Evolutionary conservation across 2,113 vertebrate species (phyloP), one percentile per base, ranked within the genome.

Genomic region (Siniperca knerii): DNA sequence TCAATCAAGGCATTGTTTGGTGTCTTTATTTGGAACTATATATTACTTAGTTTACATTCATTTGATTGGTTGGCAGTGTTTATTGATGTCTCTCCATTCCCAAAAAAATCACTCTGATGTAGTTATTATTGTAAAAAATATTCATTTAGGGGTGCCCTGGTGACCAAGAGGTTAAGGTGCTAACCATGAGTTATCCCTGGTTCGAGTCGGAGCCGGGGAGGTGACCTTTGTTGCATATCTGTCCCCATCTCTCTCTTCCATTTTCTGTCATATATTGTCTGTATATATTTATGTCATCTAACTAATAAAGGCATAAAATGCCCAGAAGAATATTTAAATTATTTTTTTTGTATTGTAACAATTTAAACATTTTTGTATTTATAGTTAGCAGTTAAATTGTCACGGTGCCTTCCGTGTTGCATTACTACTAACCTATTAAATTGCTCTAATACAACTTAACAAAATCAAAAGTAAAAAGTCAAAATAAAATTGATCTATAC

Each of bases 401-500:
- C 16, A 70, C 10, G 42, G 10, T 62, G 4, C 16, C 20, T 65
- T 37, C 2, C 11, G 3, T 64, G 67, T 4, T 35, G 16, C 23
- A 65, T 75, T 6, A 42, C 11, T 3, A 69, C 77, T 81, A 78
- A 81, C 55, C 3, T 70, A 15, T 4, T 55, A 7, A 64, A 55
- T 15, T 65, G 4, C 6, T 77, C 54, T 83, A 79, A 80, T 21
- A 46, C 4, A 68, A 52, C 8, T 68, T 6, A 68, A 29, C 6
- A 0, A 57, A 76, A 61, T 25, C 4, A 8, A 23, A 44, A 46
- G 2, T 8, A 8, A 25, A 33, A 76, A 46, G 46, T 18, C 6
- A 1, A n/a, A 91, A 87, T 91, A 84, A 90, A 89, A 52, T 10
- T 3, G 21, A 79, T 85, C 18, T 62, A 2, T 55, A 29, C 23